These are phyloP conservation scores for Centropus unirufus DNA, from an alignment of 2,113 vertebrate species.

Conservation along the genomic window DNA sequence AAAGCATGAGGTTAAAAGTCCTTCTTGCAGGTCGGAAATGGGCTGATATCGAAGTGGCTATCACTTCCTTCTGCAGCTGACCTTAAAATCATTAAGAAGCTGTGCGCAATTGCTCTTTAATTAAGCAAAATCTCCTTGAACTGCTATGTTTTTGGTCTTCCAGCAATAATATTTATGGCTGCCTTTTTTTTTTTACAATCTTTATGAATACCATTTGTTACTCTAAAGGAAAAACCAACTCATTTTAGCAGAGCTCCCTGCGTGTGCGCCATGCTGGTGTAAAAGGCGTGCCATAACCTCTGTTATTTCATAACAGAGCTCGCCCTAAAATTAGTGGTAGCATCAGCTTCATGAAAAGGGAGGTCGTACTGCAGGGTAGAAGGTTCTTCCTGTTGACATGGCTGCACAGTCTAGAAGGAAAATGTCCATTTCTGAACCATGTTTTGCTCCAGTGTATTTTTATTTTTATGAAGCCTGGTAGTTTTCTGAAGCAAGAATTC, in stretches of 20 bases:
- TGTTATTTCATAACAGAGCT: background rate
- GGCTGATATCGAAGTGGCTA: background rate
- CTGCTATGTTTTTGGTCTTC: background rate
- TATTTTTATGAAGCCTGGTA: background rate
- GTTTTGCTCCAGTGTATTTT: rapidly evolving
- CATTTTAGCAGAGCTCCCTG: background rate
- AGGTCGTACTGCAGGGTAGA: background rate
- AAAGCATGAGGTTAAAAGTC: background rate
- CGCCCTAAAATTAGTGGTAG: background rate
- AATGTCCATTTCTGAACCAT: background rate
- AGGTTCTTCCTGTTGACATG: background rate
- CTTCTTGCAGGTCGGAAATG: background rate
- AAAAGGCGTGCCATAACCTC: background rate
- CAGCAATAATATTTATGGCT: background rate
- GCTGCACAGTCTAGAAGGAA: background rate
- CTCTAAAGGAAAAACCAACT: background rate
- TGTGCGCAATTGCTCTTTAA: background rate
- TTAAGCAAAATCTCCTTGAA: background rate
- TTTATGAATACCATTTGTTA: background rate
- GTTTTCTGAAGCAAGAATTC: background rate
- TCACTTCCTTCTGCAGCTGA: background rate
- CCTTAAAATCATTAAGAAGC: background rate
- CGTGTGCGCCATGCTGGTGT: background rate
- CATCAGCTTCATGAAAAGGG: background rate
- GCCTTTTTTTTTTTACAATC: background rate